Conservation (phyloP, 2,113 vertebrate species). For the Salvelinus sp. region DNA sequence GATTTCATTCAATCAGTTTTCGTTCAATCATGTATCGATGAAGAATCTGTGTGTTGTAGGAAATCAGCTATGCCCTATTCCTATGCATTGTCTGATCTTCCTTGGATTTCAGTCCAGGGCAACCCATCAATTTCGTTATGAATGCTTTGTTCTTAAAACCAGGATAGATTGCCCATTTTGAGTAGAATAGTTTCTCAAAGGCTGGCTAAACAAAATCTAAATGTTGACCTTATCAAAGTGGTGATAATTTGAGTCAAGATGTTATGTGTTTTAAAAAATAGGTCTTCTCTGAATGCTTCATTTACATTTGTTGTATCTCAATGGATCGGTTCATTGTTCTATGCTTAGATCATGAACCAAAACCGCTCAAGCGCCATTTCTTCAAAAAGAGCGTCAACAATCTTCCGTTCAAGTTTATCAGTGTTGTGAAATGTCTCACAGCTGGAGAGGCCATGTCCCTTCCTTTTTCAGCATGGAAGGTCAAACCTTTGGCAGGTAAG, state of each 20-base stretch:
- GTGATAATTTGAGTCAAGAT: conserved; percentile 21
- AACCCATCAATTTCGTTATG: not conserved
- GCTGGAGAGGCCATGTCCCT: conserved; percentile 63
- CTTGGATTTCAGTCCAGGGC: not conserved
- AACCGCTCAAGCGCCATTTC: conserved; percentile 9
- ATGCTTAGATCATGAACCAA: conserved; percentile 12
- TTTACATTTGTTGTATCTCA: conserved; percentile 35
- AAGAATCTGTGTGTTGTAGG: not conserved
- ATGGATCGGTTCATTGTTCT: conserved; percentile 25
- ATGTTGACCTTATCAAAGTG: conserved; percentile 41
- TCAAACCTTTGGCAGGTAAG: conserved; percentile 68
- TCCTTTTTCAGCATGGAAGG: conserved; percentile 47
- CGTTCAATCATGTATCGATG: not conserved
- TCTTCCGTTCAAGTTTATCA: conserved; percentile 27
- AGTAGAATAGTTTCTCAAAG: not conserved
- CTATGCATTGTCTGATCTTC: not conserved
- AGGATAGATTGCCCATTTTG: not conserved
- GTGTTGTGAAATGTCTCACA: conserved; percentile 41
- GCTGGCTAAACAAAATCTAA: not conserved
- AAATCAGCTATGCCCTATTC: not conserved
- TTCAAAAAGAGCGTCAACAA: conserved; percentile 32
- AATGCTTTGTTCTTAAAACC: not conserved
- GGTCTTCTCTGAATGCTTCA: conserved; percentile 28
- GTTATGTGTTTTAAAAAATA: conserved; percentile 22
- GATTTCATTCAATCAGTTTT: not conserved